A percentile compares a stretch with the other conserved stretches of the same genome.
Evolutionary conservation across 2,888 invertebrate species (phyloP).

Genomic region (Miltochrista miniata): DNA sequence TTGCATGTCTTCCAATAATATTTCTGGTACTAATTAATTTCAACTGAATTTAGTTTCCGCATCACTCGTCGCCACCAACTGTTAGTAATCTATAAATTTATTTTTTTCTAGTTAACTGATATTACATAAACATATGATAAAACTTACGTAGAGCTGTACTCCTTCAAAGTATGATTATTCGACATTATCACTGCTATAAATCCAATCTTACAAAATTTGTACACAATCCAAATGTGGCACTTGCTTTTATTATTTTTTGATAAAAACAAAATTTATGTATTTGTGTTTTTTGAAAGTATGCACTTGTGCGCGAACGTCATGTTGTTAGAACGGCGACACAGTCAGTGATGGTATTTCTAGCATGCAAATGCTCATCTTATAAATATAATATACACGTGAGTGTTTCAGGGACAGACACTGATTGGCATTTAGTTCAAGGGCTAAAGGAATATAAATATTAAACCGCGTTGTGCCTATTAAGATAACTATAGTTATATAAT

Average conservation of each 20-base stretch:
- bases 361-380: slow-evolving; percentile 43
- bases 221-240: slow-evolving; percentile 28
- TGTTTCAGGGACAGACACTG: slow-evolving; percentile 40
- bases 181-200: slow-evolving; percentile 58
- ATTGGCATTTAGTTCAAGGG: slow-evolving; percentile 40
- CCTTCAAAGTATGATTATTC: slow-evolving; percentile 75
- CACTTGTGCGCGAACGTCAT: slow-evolving; percentile 53
- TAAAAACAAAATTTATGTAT: slow-evolving; percentile 9
- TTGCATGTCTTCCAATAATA: too few species aligned
- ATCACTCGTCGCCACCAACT: too few species aligned
- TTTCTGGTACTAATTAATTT: too few species aligned
- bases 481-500: too few species aligned
- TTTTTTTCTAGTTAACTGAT: too few species aligned
- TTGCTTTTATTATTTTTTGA: slow-evolving; percentile 33
- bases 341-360: slow-evolving; percentile 48
- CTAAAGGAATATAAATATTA: slow-evolving; percentile 23
- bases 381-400: slow-evolving; percentile 42
- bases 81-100: too few species aligned
- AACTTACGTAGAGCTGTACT: slow-evolving; percentile 79
- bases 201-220: not conserved
- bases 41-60: too few species aligned
- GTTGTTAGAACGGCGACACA: slow-evolving; percentile 44
- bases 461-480: not conserved
- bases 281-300: slow-evolving; percentile 43
- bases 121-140: slow-evolving; percentile 5